Percentiles rank a stretch among this genome's conserved stretches.
These are phyloP conservation scores for Parauchenoglanis ngamensis DNA, from an alignment of 2,797 vertebrate species.

Conservation along the genomic window DNA sequence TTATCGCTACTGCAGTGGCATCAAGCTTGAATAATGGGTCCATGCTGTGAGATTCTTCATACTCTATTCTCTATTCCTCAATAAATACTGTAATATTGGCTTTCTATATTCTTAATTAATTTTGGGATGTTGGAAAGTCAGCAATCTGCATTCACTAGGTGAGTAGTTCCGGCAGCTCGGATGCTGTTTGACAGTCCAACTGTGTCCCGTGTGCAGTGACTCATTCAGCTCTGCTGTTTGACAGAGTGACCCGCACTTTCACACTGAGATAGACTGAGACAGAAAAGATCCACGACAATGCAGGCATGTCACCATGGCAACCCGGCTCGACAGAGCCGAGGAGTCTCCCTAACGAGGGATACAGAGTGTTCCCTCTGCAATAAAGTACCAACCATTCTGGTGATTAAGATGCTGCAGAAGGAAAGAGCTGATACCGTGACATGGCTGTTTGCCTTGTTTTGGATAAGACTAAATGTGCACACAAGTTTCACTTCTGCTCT, in stretches of 20 bases:
- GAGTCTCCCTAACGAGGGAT: slow-evolving; percentile 70
- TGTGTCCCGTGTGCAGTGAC: slow-evolving; percentile 60
- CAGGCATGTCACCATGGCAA: slow-evolving; percentile 72
- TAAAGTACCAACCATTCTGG: slow-evolving; percentile 33
- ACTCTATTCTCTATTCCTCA: not conserved
- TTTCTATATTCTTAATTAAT: not conserved
- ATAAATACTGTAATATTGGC: not conserved
- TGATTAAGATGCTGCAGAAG: slow-evolving; percentile 35
- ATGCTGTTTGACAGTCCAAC: slow-evolving; percentile 34
- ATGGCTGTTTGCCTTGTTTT: slow-evolving; percentile 20
- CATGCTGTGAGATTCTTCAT: not conserved
- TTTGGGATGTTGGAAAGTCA: slow-evolving; percentile 8
- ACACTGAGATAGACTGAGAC: slow-evolving; percentile 63
- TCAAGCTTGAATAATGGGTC: not conserved
- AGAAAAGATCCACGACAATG: slow-evolving; percentile 71
- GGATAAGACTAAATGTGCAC: not conserved
- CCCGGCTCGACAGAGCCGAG: slow-evolving; percentile 53
- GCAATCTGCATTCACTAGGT: not conserved
- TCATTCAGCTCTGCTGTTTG: slow-evolving; percentile 67
- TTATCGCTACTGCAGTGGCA: not conserved
- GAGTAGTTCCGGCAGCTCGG: slow-evolving; percentile 5
- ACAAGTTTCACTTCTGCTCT: not conserved
- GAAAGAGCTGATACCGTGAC: slow-evolving; percentile 22
- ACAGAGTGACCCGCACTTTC: slow-evolving; percentile 64
- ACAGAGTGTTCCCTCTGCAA: slow-evolving; percentile 66